Base-by-base conservation (phyloP, 2,797 vertebrate species). In the Channa striata region DNA sequence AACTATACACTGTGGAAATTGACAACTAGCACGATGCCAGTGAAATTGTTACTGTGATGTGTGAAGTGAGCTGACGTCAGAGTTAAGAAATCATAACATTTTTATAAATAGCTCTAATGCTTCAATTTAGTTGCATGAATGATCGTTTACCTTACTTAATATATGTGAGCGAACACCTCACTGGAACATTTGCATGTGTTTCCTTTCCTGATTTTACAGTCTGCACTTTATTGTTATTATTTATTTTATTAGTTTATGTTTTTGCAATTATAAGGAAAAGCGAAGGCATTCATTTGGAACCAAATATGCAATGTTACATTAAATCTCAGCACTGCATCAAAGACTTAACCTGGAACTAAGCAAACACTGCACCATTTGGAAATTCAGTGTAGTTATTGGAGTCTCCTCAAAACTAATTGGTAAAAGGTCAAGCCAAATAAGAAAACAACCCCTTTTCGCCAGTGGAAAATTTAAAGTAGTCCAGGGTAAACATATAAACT, bases 401-500 rank as follows among this genome's bases (percentile, higher is more conserved):
- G 56, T 57, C 68, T 81, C 59, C 66, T 84, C 67, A 53, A 76
- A 73, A 71, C 76, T 80, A 86, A 89, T 85, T 87, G 73, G 74
- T 50, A 78, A 83, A 84, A 85, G 74, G 74, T 79, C 73, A 85
- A 36, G 34, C 54, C 59, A 75, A 81, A 80, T 50, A 70, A 65
- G 44, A 46, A 74, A 73, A 67, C 36, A 56, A 25, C 53, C 69
- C 50, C 50, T 53, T 81, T 82, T 73, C 52, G 53, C 65, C 33
- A 59, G 67, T 44, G 77, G 75, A 63, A 77, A 76, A 71, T 67
- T 42, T 56, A 42, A 51, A 84, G 81, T 47, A 85, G 87, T 79
- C 80, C 47, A 13, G 74, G 69, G 83, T 88, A 92, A 93, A 93
- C 90, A 93, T 89, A 89, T 89, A 52, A 87, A 83, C 79, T 93